Base-by-base conservation (phyloP, 2,797 vertebrate genomes). In the Acrossocheilus wenchowensis region DNA sequence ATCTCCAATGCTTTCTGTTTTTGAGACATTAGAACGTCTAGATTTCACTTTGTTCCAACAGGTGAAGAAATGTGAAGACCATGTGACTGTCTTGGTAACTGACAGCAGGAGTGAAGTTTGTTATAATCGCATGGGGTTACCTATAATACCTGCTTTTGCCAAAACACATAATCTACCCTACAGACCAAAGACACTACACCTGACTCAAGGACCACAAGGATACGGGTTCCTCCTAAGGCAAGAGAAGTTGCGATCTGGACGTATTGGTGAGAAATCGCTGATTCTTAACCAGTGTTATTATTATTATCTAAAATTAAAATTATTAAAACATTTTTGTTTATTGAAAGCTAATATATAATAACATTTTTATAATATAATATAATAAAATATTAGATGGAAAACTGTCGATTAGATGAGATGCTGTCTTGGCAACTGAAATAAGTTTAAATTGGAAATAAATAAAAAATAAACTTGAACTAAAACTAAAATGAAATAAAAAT, bases 221-320 rank as follows among this genome's bases (percentile, higher is more conserved):
- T 99, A 97, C 0, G 98, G 98, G 6, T 99, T 99, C 88, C 93
- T 99, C 88, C 95, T 99, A 86, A 96, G 96, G 48, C 97, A 98
- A 72, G 97, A 97, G 80, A 96, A 92, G 87, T 91, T 95, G 64
- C 71, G 78, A n/a, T 92, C 88, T 0, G 94, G 90, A 14, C 88
- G 14, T 5, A 91, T 84, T 1, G 97, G 98, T 99, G 91, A 97
- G 94, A 66, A 36, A 50, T 39, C 1, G 23, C 19, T 48, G 19
- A 60, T 39, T 82, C 4, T 74, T n/a, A n/a, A 19, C 68, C 2
- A 0, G 15, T 30, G 45, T 34, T 75, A 30, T 48, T 57, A 54
- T 54, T 72, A 72, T 73, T 48, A 45, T n/a, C 11, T 43, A 43
- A 68, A 68, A 66, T 34, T 1, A 36, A 75, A 75, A 50, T n/a